Conservation (phyloP, 2,113 vertebrate genomes). For the Empidonax alnorum region DNA sequence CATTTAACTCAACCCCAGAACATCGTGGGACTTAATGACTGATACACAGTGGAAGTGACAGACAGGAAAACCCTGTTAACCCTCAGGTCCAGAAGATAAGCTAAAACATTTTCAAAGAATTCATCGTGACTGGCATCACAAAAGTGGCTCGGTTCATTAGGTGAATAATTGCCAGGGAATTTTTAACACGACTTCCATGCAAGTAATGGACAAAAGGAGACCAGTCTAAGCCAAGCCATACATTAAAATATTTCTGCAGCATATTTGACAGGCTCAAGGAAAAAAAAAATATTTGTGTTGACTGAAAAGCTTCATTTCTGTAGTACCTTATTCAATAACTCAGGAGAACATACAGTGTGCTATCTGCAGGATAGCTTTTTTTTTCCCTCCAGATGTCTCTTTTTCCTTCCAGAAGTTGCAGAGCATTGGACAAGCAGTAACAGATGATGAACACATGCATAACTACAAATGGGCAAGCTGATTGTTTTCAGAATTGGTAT, state of each 20-base stretch:
- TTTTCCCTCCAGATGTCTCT: constrained; percentile 82
- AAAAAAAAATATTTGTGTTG: not conserved
- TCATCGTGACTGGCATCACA: not conserved
- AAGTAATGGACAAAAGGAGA: not conserved
- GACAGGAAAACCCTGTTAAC: constrained; percentile 13
- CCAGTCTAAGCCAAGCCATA: not conserved
- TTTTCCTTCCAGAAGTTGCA: constrained; percentile 85
- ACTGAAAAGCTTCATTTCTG: constrained; percentile 61
- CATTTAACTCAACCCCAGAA: not conserved
- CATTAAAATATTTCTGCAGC: not conserved
- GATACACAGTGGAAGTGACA: not conserved
- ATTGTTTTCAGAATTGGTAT: constrained; percentile 87
- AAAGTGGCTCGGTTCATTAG: constrained; percentile 19
- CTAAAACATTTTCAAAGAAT: constrained; percentile 13
- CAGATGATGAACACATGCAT: constrained; percentile 86
- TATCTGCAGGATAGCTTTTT: constrained; percentile 74
- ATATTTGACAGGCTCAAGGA: constrained; percentile 2
- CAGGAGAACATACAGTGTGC: constrained; percentile 72
- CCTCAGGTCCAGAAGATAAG: not conserved
- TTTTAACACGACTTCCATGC: not conserved
- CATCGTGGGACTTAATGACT: not conserved
- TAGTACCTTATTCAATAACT: constrained; percentile 66
- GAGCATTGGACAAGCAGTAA: constrained; percentile 85
- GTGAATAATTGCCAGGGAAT: constrained; percentile 45
- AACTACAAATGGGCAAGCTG: constrained; percentile 85